These are phyloP conservation scores for Gonocerus acuteangulatus DNA, from an alignment of 2,888 invertebrate genomes.

Conservation along the genomic window DNA sequence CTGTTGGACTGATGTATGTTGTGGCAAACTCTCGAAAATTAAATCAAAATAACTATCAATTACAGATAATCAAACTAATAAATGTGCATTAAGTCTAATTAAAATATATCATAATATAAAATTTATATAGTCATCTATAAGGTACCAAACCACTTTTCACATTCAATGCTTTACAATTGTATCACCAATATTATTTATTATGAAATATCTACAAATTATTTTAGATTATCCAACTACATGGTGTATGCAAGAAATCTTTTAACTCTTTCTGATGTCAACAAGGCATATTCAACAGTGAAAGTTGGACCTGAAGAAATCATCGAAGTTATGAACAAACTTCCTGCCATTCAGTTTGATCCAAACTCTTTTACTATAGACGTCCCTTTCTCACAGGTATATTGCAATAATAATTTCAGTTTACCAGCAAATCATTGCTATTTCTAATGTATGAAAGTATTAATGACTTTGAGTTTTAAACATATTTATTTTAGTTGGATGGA, in stretches of 20 bases:
- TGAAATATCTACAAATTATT: too few species aligned
- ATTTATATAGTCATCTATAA: too few species aligned
- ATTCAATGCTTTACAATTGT: too few species aligned
- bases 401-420: too few species aligned
- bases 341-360: constrained; percentile 20
- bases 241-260: constrained; percentile 6
- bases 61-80: too few species aligned
- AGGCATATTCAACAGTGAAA: constrained; percentile 5
- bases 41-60: too few species aligned
- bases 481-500: constrained; percentile 6
- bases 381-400: constrained; percentile 11
- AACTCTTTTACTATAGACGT: constrained; percentile 20
- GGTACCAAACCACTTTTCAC: too few species aligned
- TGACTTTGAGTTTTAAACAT: not conserved
- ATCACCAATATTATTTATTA: too few species aligned
- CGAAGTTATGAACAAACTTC: constrained; percentile 5
- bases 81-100: too few species aligned
- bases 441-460: not conserved
- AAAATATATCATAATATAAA: too few species aligned
- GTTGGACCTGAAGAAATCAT: constrained; percentile 12
- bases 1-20: too few species aligned
- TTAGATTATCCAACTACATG: constrained; percentile 4
- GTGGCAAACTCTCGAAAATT: too few species aligned
- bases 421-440: not conserved
- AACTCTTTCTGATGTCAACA: constrained; percentile 13